These are phyloP conservation scores for Leptinotarsa texana DNA, from an alignment of 1,140 invertebrate genomes.

Conservation along the genomic window DNA sequence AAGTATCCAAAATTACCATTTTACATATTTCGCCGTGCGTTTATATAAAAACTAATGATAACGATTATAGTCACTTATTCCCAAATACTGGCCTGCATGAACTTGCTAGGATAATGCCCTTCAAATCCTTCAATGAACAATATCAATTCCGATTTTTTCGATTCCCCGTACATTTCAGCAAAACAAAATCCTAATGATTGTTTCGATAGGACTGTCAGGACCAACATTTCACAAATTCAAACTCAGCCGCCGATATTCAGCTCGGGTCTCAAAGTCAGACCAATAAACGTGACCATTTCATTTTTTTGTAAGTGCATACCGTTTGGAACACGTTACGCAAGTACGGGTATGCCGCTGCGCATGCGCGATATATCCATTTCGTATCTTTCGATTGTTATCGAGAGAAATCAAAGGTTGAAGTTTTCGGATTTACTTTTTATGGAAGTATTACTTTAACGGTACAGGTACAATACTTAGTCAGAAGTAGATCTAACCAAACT, in stretches of 20 bases:
- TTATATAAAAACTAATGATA: too few relatives aligned
- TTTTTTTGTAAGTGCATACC: conserved; percentile 42
- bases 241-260: conserved; percentile 24
- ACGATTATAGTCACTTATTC: too few relatives aligned
- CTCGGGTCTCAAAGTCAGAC: conserved; percentile 18
- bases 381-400: too few relatives aligned
- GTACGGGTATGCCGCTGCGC: too few relatives aligned
- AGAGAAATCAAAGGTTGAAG: neutral
- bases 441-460: neutral
- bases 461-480: too few relatives aligned
- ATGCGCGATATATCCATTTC: too few relatives aligned
- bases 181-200: conserved; percentile 10
- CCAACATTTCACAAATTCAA: conserved; percentile 29
- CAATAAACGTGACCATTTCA: conserved; percentile 37
- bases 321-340: conserved; percentile 2
- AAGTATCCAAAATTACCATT: too few relatives aligned
- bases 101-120: too few relatives aligned
- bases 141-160: neutral
- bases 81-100: too few relatives aligned
- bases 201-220: conserved; percentile 27
- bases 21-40: too few relatives aligned
- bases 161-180: neutral
- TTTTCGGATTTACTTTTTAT: conserved; percentile 10
- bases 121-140: too few relatives aligned
- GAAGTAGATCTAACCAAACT: too few relatives aligned